Percentiles rank a stretch among this genome's conserved stretches.
Evolutionary conservation across 2,888 invertebrate species (phyloP).

Genomic region (Leptothorax acervorum): DNA sequence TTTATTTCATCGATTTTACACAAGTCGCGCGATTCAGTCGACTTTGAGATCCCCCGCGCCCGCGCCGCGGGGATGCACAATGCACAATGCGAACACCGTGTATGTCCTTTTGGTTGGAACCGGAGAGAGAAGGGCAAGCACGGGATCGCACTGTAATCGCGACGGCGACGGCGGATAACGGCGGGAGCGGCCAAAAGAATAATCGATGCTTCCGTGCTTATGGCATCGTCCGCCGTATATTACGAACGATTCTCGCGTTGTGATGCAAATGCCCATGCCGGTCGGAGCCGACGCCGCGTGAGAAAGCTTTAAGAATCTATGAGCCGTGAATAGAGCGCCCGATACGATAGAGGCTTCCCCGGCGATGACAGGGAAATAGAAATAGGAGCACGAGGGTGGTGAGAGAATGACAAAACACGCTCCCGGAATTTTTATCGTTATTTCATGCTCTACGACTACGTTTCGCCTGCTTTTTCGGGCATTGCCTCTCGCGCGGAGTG

Average conservation of each 20-base stretch:
- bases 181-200: slow-evolving; percentile 52
- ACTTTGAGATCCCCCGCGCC: neutral
- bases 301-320: slow-evolving; percentile 57
- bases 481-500: no score
- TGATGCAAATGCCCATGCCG: slow-evolving; percentile 54
- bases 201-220: slow-evolving; percentile 56
- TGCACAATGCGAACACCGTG: slow-evolving; percentile 43
- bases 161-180: slow-evolving; percentile 63
- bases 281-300: slow-evolving; percentile 38
- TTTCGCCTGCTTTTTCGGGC: neutral
- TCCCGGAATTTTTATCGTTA: slow-evolving; percentile 32
- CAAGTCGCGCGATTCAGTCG: slow-evolving; percentile 23
- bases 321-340: slow-evolving; percentile 50
- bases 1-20: slow-evolving; percentile 48
- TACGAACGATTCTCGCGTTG: slow-evolving; percentile 57
- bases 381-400: neutral
- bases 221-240: slow-evolving; percentile 54
- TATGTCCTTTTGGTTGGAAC: slow-evolving; percentile 24
- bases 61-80: slow-evolving; percentile 19
- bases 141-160: slow-evolving; percentile 46
- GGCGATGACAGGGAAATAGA: slow-evolving; percentile 34
- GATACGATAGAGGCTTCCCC: slow-evolving; percentile 25
- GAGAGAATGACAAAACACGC: slow-evolving; percentile 25
- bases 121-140: neutral
- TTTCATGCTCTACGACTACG: neutral